Base-by-base conservation (phyloP, 2,113 vertebrate species). In the Gymnobelideus leadbeateri region DNA sequence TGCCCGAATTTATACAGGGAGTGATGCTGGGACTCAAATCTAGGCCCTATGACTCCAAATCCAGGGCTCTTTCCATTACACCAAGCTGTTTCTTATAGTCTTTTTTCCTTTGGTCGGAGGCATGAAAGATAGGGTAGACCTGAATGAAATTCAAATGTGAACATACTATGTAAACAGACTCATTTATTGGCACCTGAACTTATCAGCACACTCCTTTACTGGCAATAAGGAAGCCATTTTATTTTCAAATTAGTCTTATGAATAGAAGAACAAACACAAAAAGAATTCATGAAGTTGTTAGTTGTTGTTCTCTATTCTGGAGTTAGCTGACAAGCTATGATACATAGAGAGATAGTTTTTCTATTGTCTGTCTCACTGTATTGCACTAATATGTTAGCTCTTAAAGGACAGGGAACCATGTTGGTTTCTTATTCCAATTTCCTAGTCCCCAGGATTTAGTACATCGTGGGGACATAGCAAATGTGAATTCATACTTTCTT, bases 161-260 rank as follows among this genome's bases (percentile, higher is more conserved):
- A n/a, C 26, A 9, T 61, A 61, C 26, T 31, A 61, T 43, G 37
- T 21, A 43, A 77, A 77, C 5, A 43, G 37, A 77, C 7, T 43
- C 37, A 77, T 68, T n/a, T 68, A 68, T 43, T 77, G 47, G 31
- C 61, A 77, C 9, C 31, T 11, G 11, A 10, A 68, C 16, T 68
- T 37, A n/a, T 68, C n/a, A 49, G 28, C 54, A 77, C 5, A 90
- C 94, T 89, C n/a, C 84, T 37, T 93, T 95, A 94, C 11, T 92
- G 93, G 47, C 28, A 94, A 61, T 25, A 91, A 95, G 91, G 90
- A 91, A 61, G 91, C 84, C 28, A 49, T 90, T 89, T 96, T 91
- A 94, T 28, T 51, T 77, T 43, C 37, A 77, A n/a, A 43, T 93
- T 93, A 91, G 61, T 47, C 95, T 96, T 92, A 94, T 92, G 92